phyloP scores from a whole-genome alignment of 2,797 vertebrate species.

The Oreochromis grahami region DNA sequence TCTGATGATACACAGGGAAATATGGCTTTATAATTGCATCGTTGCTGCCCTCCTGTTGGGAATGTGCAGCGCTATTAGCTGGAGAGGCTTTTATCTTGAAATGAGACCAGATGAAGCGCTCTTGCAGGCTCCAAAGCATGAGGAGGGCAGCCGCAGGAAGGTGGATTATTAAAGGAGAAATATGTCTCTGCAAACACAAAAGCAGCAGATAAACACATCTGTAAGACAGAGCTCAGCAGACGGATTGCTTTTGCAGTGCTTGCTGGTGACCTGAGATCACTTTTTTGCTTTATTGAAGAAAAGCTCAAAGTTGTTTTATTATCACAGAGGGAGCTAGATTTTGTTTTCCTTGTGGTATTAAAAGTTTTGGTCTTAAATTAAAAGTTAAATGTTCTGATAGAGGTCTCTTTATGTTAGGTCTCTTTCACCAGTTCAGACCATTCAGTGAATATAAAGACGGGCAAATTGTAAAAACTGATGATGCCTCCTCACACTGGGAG shows the following conservation, averaged over 20 bases:
- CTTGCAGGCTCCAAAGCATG: constrained; percentile 1
- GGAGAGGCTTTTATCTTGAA: constrained; percentile 36
- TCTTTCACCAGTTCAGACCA: not conserved
- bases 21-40: not conserved
- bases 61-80: not conserved
- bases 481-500: not conserved
- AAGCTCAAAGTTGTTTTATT: not conserved
- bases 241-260: accelerated
- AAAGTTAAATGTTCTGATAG: not conserved
- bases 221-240: not conserved
- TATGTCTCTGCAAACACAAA: not conserved
- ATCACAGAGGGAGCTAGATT: not conserved
- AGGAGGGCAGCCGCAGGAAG: constrained; percentile 13
- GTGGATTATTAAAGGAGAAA: constrained; percentile 6
- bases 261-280: not conserved
- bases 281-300: not conserved
- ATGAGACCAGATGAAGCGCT: constrained; percentile 27
- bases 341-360: not conserved
- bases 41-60: not conserved
- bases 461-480: not conserved
- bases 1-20: constrained; percentile 2
- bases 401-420: accelerated
- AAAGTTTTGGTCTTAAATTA: not conserved
- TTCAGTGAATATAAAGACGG: not conserved
- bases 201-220: not conserved